Base-by-base conservation (phyloP, 2,113 vertebrate species). In the Puntigrus tetrazona region DNA sequence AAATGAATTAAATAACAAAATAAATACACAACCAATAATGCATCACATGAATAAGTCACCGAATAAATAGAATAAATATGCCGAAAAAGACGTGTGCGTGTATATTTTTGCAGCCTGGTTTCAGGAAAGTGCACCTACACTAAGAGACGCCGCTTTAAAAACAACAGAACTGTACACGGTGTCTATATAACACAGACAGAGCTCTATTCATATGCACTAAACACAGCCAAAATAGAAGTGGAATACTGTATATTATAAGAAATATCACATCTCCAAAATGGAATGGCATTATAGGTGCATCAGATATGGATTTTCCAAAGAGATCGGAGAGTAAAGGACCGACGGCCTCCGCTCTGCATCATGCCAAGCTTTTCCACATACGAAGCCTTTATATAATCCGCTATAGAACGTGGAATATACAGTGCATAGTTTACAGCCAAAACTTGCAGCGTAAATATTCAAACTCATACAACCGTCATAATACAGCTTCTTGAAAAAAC, bases 391-490 rank as follows among this genome's bases (percentile, higher is more conserved):
- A 79, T 73, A 47, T 80, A 1, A 63, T 86, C 55, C 8, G 55
- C n/a, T 63, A 63, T 78, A 89, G 86, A 89, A 86, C 76, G 61
- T 89, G 90, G 90, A 90, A 93, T 93, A 92, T 94, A 94, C 93
- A 95, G 93, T 95, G 94, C 94, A 95, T 95, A 95, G 94, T 94
- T 95, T 94, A 94, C 94, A 95, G 93, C 92, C 92, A 85, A 87
- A 92, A 89, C 87, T 86, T 80, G 90, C 89, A 87, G 88, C 88
- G 91, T 61, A 85, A 70, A 78, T 69, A 79, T 38, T 86, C 36
- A 90, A 85, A 91, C 90, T 78, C 86, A 83, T 91, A 92, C 52
- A 8, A 38, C 83, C 84, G 10, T 74, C 91, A 92, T 88, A 47
- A 69, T 86, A 90, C 88, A 86, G 25, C 31, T 87, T 87, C 81